These are phyloP conservation scores for Halocynthia roretzi DNA, from an alignment of 23 tunicate genomes.

Conservation along the genomic window DNA sequence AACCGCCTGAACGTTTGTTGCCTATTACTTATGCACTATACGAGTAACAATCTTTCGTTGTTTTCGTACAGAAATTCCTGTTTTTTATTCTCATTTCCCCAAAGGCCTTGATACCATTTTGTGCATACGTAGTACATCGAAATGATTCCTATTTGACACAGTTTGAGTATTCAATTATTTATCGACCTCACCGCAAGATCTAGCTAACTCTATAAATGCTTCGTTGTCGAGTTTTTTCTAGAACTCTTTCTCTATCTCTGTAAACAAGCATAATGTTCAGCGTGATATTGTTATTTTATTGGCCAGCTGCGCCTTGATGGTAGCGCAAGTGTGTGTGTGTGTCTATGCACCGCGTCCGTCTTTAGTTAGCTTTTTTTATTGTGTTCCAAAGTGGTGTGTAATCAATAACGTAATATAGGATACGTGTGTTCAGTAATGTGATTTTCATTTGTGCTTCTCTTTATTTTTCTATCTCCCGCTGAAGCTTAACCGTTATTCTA, in stretches of 20 bases:
- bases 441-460: constrained; percentile 27
- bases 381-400: constrained; percentile 36
- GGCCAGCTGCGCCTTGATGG: constrained; percentile 27
- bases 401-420: constrained; percentile 39
- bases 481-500: neutral
- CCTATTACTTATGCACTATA: too few relatives aligned
- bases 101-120: neutral
- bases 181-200: constrained; percentile 14
- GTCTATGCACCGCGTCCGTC: constrained; percentile 23
- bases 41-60: too few relatives aligned
- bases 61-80: neutral
- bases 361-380: constrained; percentile 28
- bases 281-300: constrained; percentile 33
- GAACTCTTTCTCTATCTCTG: constrained; percentile 15
- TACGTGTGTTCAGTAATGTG: constrained; percentile 35
- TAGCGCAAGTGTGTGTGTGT: constrained; percentile 32
- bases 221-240: constrained; percentile 15
- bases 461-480: neutral
- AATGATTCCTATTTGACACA: constrained; percentile 16
- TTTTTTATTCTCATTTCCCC: too few relatives aligned
- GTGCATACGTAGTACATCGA: neutral
- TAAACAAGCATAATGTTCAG: constrained; percentile 22
- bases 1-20: too few relatives aligned
- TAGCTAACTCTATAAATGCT: constrained; percentile 4
- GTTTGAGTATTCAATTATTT: constrained; percentile 11